Evolutionary conservation across 1,140 invertebrate genomes (phyloP).

Genomic region (Eueides isabella): DNA sequence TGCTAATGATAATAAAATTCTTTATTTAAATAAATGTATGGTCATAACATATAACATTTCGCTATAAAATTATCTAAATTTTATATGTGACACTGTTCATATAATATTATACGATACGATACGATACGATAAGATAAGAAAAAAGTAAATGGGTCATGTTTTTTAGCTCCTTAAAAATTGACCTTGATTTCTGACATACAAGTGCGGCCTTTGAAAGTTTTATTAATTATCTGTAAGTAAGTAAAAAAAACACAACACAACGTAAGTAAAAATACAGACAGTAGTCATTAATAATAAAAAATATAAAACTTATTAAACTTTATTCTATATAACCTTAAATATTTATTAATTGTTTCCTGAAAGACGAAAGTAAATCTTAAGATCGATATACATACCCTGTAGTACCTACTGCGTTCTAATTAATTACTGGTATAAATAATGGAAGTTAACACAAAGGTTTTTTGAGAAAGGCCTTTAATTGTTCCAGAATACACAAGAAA

Average conservation of each 20-base stretch:
- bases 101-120: too few species aligned
- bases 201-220: background rate
- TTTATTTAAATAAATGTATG: too few species aligned
- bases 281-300: background rate
- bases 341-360: background rate
- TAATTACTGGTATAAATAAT: slow-evolving; percentile 28
- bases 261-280: too few species aligned
- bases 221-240: background rate
- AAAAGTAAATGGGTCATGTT: background rate
- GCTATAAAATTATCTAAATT: background rate
- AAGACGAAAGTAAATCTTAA: background rate
- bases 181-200: background rate
- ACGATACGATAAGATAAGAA: too few species aligned
- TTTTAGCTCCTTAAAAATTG: background rate
- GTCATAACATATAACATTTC: background rate
- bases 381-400: background rate
- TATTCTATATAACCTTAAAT: background rate
- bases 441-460: slow-evolving; percentile 29
- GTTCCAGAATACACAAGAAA: slow-evolving; percentile 26
- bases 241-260: background rate
- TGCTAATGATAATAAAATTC: too few species aligned
- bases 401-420: slow-evolving; percentile 3
- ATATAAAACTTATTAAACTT: background rate
- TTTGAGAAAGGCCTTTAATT: slow-evolving; percentile 15
- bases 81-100: too few species aligned